Evolutionary conservation across 2,888 invertebrate genomes (phyloP).

Genomic region (Zygogramma bicolorata): DNA sequence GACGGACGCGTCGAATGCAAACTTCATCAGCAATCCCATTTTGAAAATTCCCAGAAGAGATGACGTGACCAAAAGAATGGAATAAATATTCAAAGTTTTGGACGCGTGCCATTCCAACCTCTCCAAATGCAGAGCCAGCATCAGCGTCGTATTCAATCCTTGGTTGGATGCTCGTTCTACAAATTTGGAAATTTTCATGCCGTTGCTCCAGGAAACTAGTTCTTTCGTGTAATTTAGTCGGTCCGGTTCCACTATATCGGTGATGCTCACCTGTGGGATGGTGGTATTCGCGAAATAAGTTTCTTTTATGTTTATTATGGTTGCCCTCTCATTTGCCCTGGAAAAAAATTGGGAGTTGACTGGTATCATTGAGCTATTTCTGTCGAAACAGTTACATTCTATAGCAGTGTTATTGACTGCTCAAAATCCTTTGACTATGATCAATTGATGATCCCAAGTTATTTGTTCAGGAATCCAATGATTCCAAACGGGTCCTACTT

Average conservation of each 20-base stretch:
- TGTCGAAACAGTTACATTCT: neutral
- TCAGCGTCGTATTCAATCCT: neutral
- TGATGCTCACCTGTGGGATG: neutral
- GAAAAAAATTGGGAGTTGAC: neutral
- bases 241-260: neutral
- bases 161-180: neutral
- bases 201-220: neutral
- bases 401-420: no score
- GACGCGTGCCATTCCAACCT: slow-evolving; percentile 31
- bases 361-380: neutral
- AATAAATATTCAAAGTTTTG: slow-evolving; percentile 47
- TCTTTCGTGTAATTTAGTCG: neutral
- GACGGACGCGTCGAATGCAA: slow-evolving; percentile 51
- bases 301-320: slow-evolving; percentile 7
- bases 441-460: no score
- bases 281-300: slow-evolving; percentile 19
- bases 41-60: slow-evolving; percentile 51
- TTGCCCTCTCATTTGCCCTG: slow-evolving; percentile 30
- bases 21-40: slow-evolving; percentile 16
- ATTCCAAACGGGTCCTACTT: no score
- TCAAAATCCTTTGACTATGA: no score
- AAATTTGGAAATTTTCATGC: neutral
- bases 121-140: slow-evolving; percentile 1
- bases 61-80: slow-evolving; percentile 49
- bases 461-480: no score